Base-by-base conservation (phyloP, 2,797 vertebrate genomes). In the Alectoris magna region DNA sequence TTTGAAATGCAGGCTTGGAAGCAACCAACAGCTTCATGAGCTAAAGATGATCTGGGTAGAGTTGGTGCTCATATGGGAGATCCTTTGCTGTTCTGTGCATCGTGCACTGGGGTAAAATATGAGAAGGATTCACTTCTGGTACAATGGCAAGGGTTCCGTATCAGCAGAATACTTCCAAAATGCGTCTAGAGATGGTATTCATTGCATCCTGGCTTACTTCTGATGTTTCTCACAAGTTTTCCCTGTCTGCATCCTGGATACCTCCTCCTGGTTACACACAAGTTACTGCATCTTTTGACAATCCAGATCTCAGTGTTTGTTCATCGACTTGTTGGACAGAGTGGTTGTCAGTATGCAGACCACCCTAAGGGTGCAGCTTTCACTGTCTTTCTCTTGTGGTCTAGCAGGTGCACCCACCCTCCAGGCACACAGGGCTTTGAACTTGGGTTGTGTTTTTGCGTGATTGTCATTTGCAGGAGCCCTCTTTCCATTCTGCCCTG, bases 1-100 rank as follows among this genome's bases (percentile, higher is more conserved):
- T 96, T 94, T 93, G 91, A 95, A 92, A 76, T 67, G 23, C 22
- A 75, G 29, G 22, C 73, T 93, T 66, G 92, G 82, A 78, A 91
- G 44, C 17, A 89, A 46, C 79, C 79, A 93, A 36, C 23, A 69
- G 29, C 58, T 92, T 84, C n/a, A 31, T 68, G 17, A 82, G 43
- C 60, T 94, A 88, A 88, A 84, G 72, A 73, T 73, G 17, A 44
- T 41, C 44, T 64, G 80, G 44, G 38, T 18, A 70, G 64, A 60
- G 16, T 18, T 76, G 41, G 26, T 93, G 71, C 44, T 89, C 69
- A 31, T 11, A 48, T 3, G 68, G 38, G 48, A 75, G 19, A 21
- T 48, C 31, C 14, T 82, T 87, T 72, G 44, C 64, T 75, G 15
- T 44, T 87, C 67, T 69, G 27, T 88, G 36, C 39, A 41, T 56